Conservation (phyloP, 1,140 invertebrate genomes). For the Tetragnatha versicolor region DNA sequence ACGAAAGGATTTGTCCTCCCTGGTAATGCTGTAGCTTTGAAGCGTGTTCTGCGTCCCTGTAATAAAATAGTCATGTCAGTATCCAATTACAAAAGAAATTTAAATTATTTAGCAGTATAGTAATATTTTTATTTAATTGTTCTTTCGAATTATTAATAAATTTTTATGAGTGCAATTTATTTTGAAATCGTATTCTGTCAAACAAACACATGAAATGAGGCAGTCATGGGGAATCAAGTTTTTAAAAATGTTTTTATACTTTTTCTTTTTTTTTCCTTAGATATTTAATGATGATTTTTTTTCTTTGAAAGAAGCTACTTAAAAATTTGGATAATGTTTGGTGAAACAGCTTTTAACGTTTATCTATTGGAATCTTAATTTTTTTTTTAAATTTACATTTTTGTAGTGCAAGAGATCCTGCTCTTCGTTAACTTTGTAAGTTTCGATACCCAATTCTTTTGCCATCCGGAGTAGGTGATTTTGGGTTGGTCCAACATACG, state of each 20-base stretch:
- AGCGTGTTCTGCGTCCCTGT: slow-evolving; percentile 33
- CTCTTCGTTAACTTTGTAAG: slow-evolving; percentile 60
- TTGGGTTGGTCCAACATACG: slow-evolving; percentile 60
- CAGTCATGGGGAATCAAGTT: background rate
- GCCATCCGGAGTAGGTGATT: slow-evolving; percentile 59
- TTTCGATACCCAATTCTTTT: slow-evolving; percentile 62
- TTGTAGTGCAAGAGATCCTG: slow-evolving; percentile 56
- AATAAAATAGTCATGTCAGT: background rate
- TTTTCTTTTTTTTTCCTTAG: background rate
- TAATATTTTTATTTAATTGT: background rate
- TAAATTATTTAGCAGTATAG: background rate
- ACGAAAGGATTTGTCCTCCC: slow-evolving; percentile 22
- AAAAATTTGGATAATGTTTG: too few relatives aligned
- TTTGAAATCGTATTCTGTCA: background rate
- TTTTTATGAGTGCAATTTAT: background rate
- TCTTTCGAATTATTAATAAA: background rate
- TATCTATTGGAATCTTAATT: background rate
- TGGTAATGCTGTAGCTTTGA: background rate
- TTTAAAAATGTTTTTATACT: background rate
- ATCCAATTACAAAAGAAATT: background rate
- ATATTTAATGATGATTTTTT: background rate
- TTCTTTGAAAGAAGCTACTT: too few relatives aligned
- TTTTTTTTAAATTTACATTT: slow-evolving; percentile 50
- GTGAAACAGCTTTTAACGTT: background rate
- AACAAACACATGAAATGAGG: background rate